These are phyloP conservation scores for Eunapius fragilis DNA, from an alignment of 37 sponge, comb jelly and placozoan genomes.

Conservation along the genomic window DNA sequence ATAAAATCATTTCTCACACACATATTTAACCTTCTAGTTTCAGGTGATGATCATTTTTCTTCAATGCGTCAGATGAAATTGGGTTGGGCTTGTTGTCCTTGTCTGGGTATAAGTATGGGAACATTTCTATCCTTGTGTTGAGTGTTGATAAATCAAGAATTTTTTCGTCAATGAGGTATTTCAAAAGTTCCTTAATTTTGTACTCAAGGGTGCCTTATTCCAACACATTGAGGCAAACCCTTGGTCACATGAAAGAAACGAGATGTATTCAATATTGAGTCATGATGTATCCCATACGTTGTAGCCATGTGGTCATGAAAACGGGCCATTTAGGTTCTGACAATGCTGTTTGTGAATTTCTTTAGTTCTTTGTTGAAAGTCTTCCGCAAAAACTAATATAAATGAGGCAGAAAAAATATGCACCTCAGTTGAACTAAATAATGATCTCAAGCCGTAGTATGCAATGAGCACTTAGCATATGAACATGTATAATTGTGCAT, in stretches of 20 bases:
- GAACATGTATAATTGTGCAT: neutral
- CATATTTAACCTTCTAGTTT: constrained; percentile 34
- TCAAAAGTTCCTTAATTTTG: constrained; percentile 26
- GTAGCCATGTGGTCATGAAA: constrained; percentile 62
- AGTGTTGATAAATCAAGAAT: constrained; percentile 19
- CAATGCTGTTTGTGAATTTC: constrained; percentile 47
- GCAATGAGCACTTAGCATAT: constrained; percentile 11
- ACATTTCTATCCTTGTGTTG: constrained; percentile 27
- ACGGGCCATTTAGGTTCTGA: constrained; percentile 52
- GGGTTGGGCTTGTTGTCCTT: constrained; percentile 24
- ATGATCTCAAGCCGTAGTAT: neutral
- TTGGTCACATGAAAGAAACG: constrained; percentile 63
- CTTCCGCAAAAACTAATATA: constrained; percentile 36
- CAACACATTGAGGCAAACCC: constrained; percentile 69
- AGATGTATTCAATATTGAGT: constrained; percentile 45
- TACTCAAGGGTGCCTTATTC: constrained; percentile 43
- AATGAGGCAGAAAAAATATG: neutral
- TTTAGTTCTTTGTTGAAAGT: constrained; percentile 25
- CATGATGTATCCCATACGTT: constrained; percentile 54
- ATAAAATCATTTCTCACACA: neutral
- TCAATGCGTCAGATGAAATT: constrained; percentile 8
- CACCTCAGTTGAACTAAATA: neutral
- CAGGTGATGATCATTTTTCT: constrained; percentile 13
- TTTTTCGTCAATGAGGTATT: constrained; percentile 22
- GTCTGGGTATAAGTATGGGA: constrained; percentile 36